Evolutionary conservation across 2,797 vertebrate species (phyloP).

Genomic region (Takifugu ocellatus): DNA sequence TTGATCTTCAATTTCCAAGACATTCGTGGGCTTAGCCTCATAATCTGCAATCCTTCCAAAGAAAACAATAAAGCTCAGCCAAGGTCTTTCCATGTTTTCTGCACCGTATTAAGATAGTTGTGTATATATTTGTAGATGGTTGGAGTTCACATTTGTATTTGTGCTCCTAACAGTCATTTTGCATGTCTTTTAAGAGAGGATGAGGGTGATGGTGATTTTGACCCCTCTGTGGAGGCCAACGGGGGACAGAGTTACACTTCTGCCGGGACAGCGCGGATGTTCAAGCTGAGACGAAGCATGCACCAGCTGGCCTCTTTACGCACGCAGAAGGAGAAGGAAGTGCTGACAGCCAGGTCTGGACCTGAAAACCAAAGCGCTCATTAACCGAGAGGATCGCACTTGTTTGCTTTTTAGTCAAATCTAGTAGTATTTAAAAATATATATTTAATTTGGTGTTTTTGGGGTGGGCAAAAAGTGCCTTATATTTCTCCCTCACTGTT

Average conservation of each 20-base stretch:
- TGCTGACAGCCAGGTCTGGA: conserved; percentile 79
- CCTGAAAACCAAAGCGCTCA: conserved; percentile 28
- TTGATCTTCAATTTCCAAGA: not conserved
- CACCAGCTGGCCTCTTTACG: conserved; percentile 70
- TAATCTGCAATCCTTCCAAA: too few relatives aligned
- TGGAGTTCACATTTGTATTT: conserved; percentile 5
- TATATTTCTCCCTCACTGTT: not conserved
- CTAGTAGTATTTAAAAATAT: too few relatives aligned
- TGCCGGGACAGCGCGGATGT: conserved; percentile 58
- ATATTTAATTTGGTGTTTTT: too few relatives aligned
- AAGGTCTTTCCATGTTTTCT: too few relatives aligned
- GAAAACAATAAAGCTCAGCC: too few relatives aligned
- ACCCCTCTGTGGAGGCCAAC: not conserved
- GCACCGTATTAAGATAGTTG: not conserved
- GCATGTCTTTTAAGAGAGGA: conserved; percentile 55
- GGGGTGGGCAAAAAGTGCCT: too few relatives aligned
- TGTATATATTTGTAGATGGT: not conserved
- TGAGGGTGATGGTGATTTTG: conserved; percentile 17
- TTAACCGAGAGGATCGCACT: conserved; percentile 23
- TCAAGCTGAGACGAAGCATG: conserved; percentile 72
- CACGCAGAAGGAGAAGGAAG: conserved; percentile 72
- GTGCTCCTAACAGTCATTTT: conserved; percentile 22
- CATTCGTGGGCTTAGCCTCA: too few relatives aligned
- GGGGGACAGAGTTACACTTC: conserved; percentile 24
- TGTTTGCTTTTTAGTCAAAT: too few relatives aligned